Percentiles rank a stretch among this genome's conserved stretches.
These are phyloP conservation scores for Glomeris maerens DNA, from an alignment of 1,140 invertebrate genomes.

Conservation along the genomic window DNA sequence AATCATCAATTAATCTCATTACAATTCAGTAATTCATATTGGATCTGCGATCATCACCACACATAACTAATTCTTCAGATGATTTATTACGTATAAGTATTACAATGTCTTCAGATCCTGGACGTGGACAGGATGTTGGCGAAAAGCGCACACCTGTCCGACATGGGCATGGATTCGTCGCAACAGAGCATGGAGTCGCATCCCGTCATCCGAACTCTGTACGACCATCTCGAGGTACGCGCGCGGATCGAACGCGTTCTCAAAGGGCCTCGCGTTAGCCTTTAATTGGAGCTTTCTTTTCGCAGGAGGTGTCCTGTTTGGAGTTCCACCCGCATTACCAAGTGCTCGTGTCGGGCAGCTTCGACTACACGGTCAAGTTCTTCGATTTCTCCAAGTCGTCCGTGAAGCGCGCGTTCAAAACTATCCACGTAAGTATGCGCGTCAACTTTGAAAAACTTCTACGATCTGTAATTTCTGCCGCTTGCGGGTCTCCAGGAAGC, in stretches of 20 bases:
- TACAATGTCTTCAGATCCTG: conserved; percentile 56
- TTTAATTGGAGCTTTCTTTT: too few species aligned
- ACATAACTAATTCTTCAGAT: conserved; percentile 12
- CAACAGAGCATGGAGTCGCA: conserved; percentile 77
- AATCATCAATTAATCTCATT: too few species aligned
- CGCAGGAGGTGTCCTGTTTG: conserved; percentile 80
- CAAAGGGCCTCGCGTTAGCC: conserved; percentile 1
- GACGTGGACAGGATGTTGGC: conserved; percentile 97
- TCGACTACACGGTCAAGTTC: conserved; percentile 85
- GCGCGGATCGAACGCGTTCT: too few species aligned
- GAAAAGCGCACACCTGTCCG: conserved; percentile 43
- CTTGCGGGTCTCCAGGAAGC: conserved; percentile 65
- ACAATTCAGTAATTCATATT: too few species aligned
- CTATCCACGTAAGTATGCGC: conserved; percentile 46
- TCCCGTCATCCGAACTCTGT: conserved; percentile 95
- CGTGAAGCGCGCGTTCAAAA: conserved; percentile 93
- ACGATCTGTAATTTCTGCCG: too few species aligned
- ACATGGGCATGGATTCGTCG: conserved; percentile 24
- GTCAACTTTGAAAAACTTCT: conserved; percentile 12
- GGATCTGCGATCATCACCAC: too few species aligned
- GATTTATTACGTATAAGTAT: conserved; percentile 9
- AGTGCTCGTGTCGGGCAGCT: conserved; percentile 82
- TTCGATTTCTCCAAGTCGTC: conserved; percentile 98
- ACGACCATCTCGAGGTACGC: conserved; percentile 76
- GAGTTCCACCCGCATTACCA: conserved; percentile 92